A percentile compares a stretch with the other conserved stretches of the same genome.
Evolutionary conservation across 2,113 vertebrate species (phyloP).

Genomic region (Thinocorus orbignyianus): DNA sequence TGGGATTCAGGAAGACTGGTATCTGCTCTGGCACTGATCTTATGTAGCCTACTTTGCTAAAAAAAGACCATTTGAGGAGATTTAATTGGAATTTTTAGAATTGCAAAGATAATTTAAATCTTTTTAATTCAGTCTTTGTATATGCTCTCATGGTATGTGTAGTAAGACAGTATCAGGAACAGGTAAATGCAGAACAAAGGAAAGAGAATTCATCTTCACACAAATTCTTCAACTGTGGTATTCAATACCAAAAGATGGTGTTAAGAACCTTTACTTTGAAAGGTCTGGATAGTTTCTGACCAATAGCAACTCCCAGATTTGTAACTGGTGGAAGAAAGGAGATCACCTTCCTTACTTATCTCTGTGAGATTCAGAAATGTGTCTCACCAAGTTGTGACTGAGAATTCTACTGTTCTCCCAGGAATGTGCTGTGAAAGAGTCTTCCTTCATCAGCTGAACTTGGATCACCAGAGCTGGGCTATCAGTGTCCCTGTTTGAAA

Average conservation of each 20-base stretch:
- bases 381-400: not conserved
- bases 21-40: not conserved
- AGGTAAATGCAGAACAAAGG: not conserved
- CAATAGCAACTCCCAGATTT: not conserved
- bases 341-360: not conserved
- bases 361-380: not conserved
- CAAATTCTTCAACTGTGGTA: not conserved
- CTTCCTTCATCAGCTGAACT: not conserved
- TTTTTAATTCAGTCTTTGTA: not conserved
- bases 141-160: not conserved
- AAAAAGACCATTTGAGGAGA: not conserved
- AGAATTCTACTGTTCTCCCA: not conserved
- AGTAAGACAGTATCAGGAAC: not conserved
- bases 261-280: not conserved
- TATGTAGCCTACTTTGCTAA: not conserved
- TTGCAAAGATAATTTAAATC: not conserved
- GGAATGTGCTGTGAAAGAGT: not conserved
- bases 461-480: not conserved
- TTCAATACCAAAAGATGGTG: not conserved
- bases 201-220: not conserved
- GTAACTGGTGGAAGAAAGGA: not conserved
- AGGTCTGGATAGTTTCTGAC: not conserved
- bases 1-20: not conserved
- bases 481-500: not conserved
- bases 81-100: not conserved